Conservation (phyloP, 2,888 invertebrate genomes). For the Pollenia angustigena region DNA sequence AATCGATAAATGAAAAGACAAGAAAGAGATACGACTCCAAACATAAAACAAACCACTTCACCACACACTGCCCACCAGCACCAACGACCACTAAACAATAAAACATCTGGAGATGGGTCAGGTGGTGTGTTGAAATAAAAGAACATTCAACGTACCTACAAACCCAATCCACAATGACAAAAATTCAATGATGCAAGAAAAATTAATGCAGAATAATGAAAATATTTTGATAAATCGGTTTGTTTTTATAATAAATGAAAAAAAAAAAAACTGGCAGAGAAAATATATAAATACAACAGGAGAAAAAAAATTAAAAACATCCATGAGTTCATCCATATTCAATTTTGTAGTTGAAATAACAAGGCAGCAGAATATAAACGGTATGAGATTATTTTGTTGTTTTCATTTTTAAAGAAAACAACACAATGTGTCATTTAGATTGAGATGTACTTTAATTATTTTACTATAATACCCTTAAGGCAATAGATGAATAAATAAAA, state of each 20-base stretch:
- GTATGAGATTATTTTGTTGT: not conserved
- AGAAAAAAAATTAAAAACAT: conserved; percentile 6
- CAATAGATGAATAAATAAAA: conserved; percentile 21
- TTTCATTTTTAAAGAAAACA: conserved; percentile 2
- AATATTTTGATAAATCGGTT: conserved; percentile 72
- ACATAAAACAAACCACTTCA: not conserved
- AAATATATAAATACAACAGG: conserved; percentile 8
- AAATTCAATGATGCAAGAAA: conserved; percentile 71
- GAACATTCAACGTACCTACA: conserved; percentile 16
- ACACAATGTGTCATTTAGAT: conserved; percentile 9
- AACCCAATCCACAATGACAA: conserved; percentile 59
- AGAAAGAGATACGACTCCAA: not conserved
- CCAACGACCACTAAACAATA: conserved; percentile 6
- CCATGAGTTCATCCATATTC: conserved; percentile 34
- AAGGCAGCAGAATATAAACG: conserved; percentile 26
- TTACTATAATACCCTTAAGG: not conserved
- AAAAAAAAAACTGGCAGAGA: conserved; percentile 23
- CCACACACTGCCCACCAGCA: not conserved
- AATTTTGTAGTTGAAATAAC: conserved; percentile 17
- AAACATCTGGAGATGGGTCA: not conserved
- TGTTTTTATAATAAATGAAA: conserved; percentile 58
- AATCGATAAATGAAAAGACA: conserved; percentile 48
- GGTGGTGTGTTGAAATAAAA: not conserved
- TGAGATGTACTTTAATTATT: conserved; percentile 31
- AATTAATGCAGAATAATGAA: conserved; percentile 71